Conservation (phyloP, 2,888 invertebrate genomes). For the Drosophila prostipennis region DNA sequence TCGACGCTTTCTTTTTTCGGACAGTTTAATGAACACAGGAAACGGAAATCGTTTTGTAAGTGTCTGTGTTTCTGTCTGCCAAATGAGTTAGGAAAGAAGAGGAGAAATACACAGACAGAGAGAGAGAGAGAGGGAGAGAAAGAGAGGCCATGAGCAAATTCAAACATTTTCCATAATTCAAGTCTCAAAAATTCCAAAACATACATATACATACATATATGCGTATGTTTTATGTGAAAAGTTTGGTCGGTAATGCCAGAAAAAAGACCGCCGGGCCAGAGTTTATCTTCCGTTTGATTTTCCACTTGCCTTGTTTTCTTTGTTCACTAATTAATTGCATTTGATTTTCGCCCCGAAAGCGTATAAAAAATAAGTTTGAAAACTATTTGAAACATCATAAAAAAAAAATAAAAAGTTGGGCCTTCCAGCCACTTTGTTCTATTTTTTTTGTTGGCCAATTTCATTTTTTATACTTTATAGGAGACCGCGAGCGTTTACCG, state of each 20-base stretch:
- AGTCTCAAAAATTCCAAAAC: conserved; percentile 3
- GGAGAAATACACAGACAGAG: background rate
- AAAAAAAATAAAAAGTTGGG: conserved; percentile 48
- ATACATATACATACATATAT: background rate
- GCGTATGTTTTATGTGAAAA: conserved; percentile 30
- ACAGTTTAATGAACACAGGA: conserved; percentile 71
- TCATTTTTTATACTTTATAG: background rate
- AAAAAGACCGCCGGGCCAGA: background rate
- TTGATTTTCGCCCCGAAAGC: conserved; percentile 32
- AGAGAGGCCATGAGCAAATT: background rate
- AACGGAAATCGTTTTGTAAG: conserved; percentile 70
- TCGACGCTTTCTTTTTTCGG: conserved; percentile 67
- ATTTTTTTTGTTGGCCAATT: background rate
- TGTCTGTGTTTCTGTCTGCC: conserved; percentile 9
- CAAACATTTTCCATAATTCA: conserved; percentile 38
- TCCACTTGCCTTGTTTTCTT: conserved; percentile 8
- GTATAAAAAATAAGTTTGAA: conserved; percentile 6
- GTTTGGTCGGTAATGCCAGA: conserved; percentile 3
- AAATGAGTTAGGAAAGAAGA: background rate
- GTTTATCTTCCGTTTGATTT: conserved; percentile 29
- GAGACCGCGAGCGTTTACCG: conserved; percentile 59
- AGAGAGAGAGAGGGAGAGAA: background rate
- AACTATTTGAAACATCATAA: conserved; percentile 62
- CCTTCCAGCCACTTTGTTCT: conserved; percentile 44
- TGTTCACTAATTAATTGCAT: conserved; percentile 56